Conservation (phyloP, 1,140 invertebrate species). For the Xylocopa sonorina region DNA sequence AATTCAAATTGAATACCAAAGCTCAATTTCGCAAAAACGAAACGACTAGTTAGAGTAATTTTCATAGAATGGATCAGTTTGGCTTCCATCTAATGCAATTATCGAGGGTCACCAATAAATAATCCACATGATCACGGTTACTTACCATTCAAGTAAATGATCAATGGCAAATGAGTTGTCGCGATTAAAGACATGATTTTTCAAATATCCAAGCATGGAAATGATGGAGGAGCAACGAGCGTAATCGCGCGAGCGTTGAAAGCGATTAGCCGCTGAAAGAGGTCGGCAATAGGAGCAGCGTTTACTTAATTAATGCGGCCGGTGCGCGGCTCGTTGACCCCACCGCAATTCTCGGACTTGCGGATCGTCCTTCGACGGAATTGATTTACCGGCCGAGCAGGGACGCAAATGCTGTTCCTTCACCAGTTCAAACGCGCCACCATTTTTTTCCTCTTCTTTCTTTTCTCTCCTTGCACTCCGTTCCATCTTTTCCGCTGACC, state of each 20-base stretch:
- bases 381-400: constrained; percentile 47
- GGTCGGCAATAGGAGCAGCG: constrained; percentile 64
- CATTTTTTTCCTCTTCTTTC: background rate
- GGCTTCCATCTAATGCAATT: too few relatives aligned
- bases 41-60: too few relatives aligned
- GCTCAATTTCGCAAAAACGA: too few relatives aligned
- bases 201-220: background rate
- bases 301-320: constrained; percentile 65
- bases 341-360: constrained; percentile 54
- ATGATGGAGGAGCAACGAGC: background rate
- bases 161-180: too few relatives aligned
- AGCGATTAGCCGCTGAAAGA: constrained; percentile 60
- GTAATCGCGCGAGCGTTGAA: constrained; percentile 22
- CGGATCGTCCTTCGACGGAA: constrained; percentile 54
- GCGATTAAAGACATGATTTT: background rate
- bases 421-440: background rate
- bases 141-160: background rate
- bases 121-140: too few relatives aligned
- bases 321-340: constrained; percentile 64
- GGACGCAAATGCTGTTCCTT: background rate
- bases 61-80: too few relatives aligned
- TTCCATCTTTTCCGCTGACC: constrained; percentile 24
- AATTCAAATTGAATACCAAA: too few relatives aligned
- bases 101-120: too few relatives aligned
- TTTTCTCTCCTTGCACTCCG: background rate